Evolutionary conservation across 2,888 invertebrate genomes (phyloP).

Genomic region (Pterobdella sp.): DNA sequence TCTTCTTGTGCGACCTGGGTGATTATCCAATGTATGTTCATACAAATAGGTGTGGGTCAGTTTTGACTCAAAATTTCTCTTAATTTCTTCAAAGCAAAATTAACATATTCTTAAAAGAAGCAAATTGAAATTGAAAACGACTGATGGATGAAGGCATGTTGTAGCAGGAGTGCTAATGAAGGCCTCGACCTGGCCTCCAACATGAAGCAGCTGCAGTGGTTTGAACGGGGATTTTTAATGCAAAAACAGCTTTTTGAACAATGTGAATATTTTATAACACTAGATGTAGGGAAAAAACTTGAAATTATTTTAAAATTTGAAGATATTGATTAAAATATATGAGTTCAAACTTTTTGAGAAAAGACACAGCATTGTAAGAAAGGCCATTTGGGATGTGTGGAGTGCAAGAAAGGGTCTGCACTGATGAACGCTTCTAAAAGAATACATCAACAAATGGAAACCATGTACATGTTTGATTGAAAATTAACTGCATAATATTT

Average conservation of each 20-base stretch:
- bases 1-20: conserved; percentile 6
- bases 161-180: not conserved
- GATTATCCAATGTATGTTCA: too few relatives aligned
- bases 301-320: not conserved
- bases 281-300: too few relatives aligned
- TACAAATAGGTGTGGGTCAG: too few relatives aligned
- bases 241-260: too few relatives aligned
- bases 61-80: too few relatives aligned
- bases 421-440: not conserved
- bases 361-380: not conserved
- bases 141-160: not conserved
- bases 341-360: not conserved
- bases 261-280: too few relatives aligned
- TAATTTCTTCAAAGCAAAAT: too few relatives aligned
- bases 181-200: not conserved
- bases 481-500: not conserved
- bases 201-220: not conserved
- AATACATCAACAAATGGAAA: not conserved
- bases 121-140: not conserved
- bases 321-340: not conserved
- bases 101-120: not conserved
- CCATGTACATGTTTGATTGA: not conserved
- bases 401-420: not conserved
- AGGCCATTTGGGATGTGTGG: not conserved
- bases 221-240: not conserved